These are phyloP conservation scores for Caretta caretta DNA, from an alignment of 2,113 vertebrate genomes.

Conservation along the genomic window DNA sequence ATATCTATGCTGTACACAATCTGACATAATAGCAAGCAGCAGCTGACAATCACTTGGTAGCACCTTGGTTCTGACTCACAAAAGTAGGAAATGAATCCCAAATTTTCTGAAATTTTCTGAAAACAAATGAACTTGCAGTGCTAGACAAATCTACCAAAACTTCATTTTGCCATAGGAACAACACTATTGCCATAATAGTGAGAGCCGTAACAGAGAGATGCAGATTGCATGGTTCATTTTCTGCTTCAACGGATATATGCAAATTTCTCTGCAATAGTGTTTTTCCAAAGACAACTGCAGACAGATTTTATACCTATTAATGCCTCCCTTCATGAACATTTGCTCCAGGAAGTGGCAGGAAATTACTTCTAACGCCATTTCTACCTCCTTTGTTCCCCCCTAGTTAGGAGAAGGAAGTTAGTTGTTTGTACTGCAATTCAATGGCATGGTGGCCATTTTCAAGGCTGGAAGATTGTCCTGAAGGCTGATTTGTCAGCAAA, in stretches of 20 bases:
- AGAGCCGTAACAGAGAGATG: not conserved
- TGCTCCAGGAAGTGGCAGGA: not conserved
- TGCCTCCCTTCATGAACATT: not conserved
- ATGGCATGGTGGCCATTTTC: not conserved
- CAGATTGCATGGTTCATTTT: not conserved
- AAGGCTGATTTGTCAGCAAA: not conserved
- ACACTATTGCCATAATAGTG: not conserved
- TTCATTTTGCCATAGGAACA: not conserved
- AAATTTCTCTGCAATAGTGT: accelerated
- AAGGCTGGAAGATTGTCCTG: not conserved
- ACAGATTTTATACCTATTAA: not conserved
- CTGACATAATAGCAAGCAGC: not conserved
- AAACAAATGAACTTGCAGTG: not conserved
- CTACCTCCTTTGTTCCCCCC: not conserved
- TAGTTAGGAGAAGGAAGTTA: not conserved
- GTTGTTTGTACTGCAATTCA: not conserved
- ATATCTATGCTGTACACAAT: not conserved
- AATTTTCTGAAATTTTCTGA: not conserved
- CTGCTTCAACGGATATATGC: not conserved
- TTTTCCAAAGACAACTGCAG: not conserved
- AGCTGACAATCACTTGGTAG: not conserved
- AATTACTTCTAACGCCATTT: not conserved
- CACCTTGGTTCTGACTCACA: not conserved
- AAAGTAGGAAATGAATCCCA: not conserved
- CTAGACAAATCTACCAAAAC: not conserved